A percentile compares a stretch with the other conserved stretches of the same genome.
Evolutionary conservation across 1,140 invertebrate species (phyloP).

Genomic region (Brachionus plicatilis): DNA sequence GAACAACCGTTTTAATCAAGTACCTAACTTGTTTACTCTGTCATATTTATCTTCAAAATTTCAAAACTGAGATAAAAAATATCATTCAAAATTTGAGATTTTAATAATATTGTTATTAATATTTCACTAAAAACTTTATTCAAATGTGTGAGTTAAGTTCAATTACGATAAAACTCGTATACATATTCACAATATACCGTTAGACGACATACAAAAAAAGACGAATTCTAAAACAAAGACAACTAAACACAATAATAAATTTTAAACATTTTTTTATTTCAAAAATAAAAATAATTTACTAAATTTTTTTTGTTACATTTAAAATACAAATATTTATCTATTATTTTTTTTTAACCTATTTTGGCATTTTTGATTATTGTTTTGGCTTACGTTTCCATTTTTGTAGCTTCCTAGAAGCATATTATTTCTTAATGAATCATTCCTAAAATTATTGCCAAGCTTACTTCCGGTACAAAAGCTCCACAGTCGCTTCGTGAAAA

Average conservation of each 20-base stretch:
- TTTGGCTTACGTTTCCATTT: not conserved
- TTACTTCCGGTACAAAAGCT: slow-evolving; percentile 10
- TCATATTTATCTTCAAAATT: too few relatives aligned
- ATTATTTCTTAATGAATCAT: slow-evolving; percentile 25
- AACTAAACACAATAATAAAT: not conserved
- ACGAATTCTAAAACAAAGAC: not conserved
- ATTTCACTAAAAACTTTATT: too few relatives aligned
- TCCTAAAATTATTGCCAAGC: not conserved
- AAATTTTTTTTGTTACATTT: not conserved
- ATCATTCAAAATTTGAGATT: too few relatives aligned
- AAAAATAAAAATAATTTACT: not conserved
- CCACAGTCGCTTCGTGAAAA: not conserved
- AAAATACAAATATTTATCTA: not conserved
- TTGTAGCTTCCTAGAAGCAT: not conserved
- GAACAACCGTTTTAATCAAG: too few relatives aligned
- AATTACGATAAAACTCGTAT: not conserved
- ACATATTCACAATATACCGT: not conserved
- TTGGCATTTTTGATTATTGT: not conserved
- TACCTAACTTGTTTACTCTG: too few relatives aligned
- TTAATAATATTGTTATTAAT: too few relatives aligned
- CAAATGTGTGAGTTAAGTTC: not conserved
- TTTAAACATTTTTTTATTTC: not conserved
- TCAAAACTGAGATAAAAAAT: too few relatives aligned
- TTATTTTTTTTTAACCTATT: not conserved
- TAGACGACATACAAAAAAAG: not conserved